Conservation (phyloP, 2,113 vertebrate genomes). For the Triplophysa rosa region DNA sequence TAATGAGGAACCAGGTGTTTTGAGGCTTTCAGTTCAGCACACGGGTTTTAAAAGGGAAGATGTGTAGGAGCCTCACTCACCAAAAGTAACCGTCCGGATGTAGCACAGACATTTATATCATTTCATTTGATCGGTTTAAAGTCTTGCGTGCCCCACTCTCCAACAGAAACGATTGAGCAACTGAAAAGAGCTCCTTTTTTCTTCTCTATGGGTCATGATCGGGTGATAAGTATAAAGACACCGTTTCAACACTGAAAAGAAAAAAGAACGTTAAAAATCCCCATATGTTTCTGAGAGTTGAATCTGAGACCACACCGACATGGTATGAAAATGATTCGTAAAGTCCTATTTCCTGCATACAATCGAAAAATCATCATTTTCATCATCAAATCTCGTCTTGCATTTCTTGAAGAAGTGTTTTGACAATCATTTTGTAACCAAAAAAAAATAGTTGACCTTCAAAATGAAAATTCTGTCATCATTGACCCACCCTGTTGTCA, state of each 20-base stretch:
- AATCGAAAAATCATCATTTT: background rate
- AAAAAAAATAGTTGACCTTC: background rate
- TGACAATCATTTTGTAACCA: background rate
- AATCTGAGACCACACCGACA: constrained; percentile 14
- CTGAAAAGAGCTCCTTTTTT: too few species aligned
- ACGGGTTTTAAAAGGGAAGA: background rate
- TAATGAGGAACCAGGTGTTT: background rate
- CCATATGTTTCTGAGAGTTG: constrained; percentile 11
- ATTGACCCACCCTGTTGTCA: too few species aligned
- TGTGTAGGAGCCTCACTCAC: too few species aligned
- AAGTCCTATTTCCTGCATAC: constrained; percentile 7
- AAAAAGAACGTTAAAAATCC: background rate
- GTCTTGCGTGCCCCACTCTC: background rate
- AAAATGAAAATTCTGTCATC: too few species aligned
- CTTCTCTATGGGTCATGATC: background rate
- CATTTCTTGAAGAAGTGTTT: constrained; percentile 3
- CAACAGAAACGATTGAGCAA: too few species aligned
- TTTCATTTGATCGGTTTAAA: too few species aligned
- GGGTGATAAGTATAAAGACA: background rate
- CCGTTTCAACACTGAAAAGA: background rate
- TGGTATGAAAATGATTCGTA: constrained; percentile 26
- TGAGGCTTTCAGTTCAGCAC: background rate
- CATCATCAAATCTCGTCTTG: constrained; percentile 6
- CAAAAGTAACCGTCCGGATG: too few species aligned
- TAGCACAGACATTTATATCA: too few species aligned